Percentiles rank a stretch among this genome's conserved stretches.
phyloP scores from a whole-genome alignment of 53 echinoderm and acorn worm species.

The Echinometra lucunter region DNA sequence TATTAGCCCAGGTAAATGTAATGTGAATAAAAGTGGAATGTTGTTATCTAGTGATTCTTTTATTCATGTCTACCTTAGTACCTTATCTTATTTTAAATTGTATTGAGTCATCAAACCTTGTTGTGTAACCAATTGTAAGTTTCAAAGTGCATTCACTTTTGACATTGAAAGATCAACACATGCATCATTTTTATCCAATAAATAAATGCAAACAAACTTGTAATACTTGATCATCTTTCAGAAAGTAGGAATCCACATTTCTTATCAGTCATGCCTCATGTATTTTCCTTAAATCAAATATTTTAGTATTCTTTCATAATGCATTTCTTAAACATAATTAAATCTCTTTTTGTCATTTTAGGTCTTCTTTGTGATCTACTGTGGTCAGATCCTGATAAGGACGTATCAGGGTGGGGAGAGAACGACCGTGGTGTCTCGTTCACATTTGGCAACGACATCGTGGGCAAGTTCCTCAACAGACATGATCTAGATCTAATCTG shows the following conservation, averaged over 20 bases:
- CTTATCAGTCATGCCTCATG: not conserved
- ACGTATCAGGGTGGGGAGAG: constrained; percentile 95
- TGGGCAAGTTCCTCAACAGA: constrained; percentile 96
- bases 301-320: not conserved
- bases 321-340: not conserved
- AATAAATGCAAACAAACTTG: not conserved
- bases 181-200: not conserved
- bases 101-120: not conserved
- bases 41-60: too few species aligned
- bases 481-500: constrained; percentile 97
- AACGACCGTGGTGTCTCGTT: constrained; percentile 98
- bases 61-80: too few species aligned
- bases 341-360: constrained; percentile 15
- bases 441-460: constrained; percentile 93
- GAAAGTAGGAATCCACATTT: not conserved
- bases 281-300: not conserved
- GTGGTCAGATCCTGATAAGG: constrained; percentile 99
- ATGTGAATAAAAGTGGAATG: too few species aligned
- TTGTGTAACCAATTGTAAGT: not conserved
- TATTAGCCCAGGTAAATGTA: too few species aligned
- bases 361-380: constrained; percentile 95
- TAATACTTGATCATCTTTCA: not conserved
- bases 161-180: not conserved
- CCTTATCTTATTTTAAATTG: too few species aligned
- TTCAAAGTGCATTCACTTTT: not conserved